Evolutionary conservation across 2,797 vertebrate genomes (phyloP).

Genomic region (Myotis findleyi): DNA sequence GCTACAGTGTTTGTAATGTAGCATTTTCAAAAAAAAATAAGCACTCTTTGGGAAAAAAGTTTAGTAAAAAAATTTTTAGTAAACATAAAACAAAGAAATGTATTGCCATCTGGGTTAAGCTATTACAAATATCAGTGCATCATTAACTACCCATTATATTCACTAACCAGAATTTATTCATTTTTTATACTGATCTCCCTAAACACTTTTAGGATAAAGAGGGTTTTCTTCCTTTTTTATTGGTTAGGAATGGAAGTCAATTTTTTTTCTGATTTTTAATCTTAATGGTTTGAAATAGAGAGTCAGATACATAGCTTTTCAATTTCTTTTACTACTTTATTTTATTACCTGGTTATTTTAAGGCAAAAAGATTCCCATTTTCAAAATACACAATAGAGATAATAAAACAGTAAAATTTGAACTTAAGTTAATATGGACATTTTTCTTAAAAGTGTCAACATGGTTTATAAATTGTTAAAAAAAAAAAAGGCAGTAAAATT

Average conservation of each 20-base stretch:
- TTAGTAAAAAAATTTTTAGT: constrained; percentile 77
- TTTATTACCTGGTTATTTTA: constrained; percentile 79
- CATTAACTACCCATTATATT: neutral
- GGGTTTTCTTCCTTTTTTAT: constrained; percentile 21
- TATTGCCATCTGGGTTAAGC: neutral
- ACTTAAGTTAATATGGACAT: constrained; percentile 65
- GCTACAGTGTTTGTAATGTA: neutral
- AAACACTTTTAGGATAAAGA: constrained; percentile 9
- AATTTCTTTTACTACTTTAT: constrained; percentile 78
- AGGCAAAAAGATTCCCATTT: constrained; percentile 80
- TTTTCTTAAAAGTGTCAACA: constrained; percentile 78
- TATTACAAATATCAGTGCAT: constrained; percentile 40
- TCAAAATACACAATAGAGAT: constrained; percentile 80
- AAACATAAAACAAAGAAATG: constrained; percentile 59
- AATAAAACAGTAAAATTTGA: constrained; percentile 78
- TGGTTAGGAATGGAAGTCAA: constrained; percentile 59
- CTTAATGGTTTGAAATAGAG: constrained; percentile 74
- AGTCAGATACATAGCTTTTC: constrained; percentile 71
- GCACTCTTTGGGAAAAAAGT: constrained; percentile 66
- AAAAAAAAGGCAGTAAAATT: constrained; percentile 77
- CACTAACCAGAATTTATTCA: neutral
- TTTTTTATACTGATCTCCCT: constrained; percentile 25
- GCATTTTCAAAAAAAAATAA: constrained; percentile 62
- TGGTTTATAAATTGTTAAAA: constrained; percentile 80
- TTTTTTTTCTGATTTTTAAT: constrained; percentile 63